Conservation (phyloP, 2,888 invertebrate genomes). For the Tiliacea aurago region DNA sequence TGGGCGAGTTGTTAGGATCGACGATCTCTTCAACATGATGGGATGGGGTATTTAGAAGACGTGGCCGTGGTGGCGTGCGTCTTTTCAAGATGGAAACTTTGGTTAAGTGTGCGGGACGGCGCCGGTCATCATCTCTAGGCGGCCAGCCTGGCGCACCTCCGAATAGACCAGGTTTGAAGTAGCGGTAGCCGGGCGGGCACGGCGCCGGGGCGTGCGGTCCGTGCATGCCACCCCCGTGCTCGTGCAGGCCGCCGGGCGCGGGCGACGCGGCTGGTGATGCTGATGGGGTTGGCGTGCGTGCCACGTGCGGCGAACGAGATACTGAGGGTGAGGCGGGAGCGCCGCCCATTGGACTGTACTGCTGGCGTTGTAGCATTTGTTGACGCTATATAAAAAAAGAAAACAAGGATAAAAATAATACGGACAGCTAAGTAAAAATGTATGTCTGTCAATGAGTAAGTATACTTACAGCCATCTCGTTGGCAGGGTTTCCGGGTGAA, state of each 20-base stretch:
- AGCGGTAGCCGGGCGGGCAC: slow-evolving; percentile 91
- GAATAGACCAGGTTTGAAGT: slow-evolving; percentile 91
- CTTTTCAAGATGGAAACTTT: slow-evolving; percentile 91
- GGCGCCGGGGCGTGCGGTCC: slow-evolving; percentile 85
- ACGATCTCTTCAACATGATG: slow-evolving; percentile 85
- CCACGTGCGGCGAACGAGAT: slow-evolving; percentile 90
- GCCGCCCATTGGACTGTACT: slow-evolving; percentile 88
- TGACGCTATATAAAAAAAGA: slow-evolving; percentile 76
- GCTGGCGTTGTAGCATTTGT: slow-evolving; percentile 87
- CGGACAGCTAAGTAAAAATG: too few relatives aligned
- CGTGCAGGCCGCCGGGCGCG: slow-evolving; percentile 72
- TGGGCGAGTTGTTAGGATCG: slow-evolving; percentile 70
- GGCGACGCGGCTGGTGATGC: slow-evolving; percentile 86
- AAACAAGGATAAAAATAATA: too few relatives aligned
- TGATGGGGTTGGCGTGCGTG: slow-evolving; percentile 86
- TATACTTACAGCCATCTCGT: slow-evolving; percentile 84
- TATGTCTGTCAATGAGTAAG: background rate
- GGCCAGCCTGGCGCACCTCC: slow-evolving; percentile 93
- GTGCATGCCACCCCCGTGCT: slow-evolving; percentile 76
- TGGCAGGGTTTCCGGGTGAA: slow-evolving; percentile 85
- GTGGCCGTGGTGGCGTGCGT: slow-evolving; percentile 91
- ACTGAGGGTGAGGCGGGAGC: slow-evolving; percentile 91
- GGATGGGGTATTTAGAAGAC: slow-evolving; percentile 79
- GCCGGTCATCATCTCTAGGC: slow-evolving; percentile 81
- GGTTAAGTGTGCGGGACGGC: slow-evolving; percentile 81